Evolutionary conservation across 1,140 invertebrate genomes (phyloP), one percentile per base, ranked within the genome.

Genomic region (Asbolus verrucosus): DNA sequence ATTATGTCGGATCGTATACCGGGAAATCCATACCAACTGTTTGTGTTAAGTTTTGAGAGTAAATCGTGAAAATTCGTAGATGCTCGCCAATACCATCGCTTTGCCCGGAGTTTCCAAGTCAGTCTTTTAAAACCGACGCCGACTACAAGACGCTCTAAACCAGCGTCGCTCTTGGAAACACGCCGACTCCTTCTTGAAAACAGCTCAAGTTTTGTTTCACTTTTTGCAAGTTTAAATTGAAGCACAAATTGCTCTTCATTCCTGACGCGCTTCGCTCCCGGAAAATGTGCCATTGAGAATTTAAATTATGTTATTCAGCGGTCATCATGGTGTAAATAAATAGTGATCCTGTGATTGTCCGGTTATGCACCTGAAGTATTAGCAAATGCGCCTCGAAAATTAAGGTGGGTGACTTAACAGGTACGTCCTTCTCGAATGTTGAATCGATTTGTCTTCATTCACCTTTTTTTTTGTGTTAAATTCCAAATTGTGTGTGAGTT

Each of bases 61-160:
- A 63, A 63, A 63, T 63, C 61, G 61, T 63, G 61, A 63, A 63
- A 63, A 63, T 63, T 41, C 61, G 61, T 63, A 41, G 39, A 63
- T 63, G 61, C 39, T 63, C 61, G 61, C 39, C 61, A 41, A 63
- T 39, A 63, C 33, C 33, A 41, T 38, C 61, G 61, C 36, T 63
- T 63, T 63, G 33, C 61, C 33, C 31, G 33, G 19, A 63, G 61
- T 63, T 63, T 63, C 39, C 61, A 63, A 63, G 61, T 63, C 61
- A 63, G 61, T 63, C 33, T 63, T 63, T 63, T 63, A 39, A 38
- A 63, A 63, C 33, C 61, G 39, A 24, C 33, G 61, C 39, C 24
- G 61, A 24, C 21, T 41, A 41, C 19, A 63, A 63, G 61, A 63
- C 61, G 61, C 61, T 11, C 36, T 11, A 36, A 6, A 41, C 61